phyloP scores from a whole-genome alignment of 2,113 vertebrate species.

The Heliornis fulica region DNA sequence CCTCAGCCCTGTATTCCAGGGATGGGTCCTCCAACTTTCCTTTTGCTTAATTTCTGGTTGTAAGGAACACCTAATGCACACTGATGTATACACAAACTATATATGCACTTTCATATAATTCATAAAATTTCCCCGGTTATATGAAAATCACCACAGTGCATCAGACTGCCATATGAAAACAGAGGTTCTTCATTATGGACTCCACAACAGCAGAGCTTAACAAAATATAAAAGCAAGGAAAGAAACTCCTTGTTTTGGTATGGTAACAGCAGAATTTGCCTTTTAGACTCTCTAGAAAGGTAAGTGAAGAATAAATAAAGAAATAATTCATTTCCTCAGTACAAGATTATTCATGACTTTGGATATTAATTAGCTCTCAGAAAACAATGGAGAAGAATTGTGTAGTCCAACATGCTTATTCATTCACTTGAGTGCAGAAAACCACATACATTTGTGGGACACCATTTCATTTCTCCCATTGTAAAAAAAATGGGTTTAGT shows the following conservation, averaged over 20 bases:
- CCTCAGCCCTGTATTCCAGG: not conserved
- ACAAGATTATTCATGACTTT: not conserved
- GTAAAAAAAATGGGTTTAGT: not conserved
- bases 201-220: not conserved
- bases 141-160: not conserved
- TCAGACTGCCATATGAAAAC: not conserved
- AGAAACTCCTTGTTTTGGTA: not conserved
- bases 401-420: not conserved
- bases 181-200: not conserved
- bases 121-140: not conserved
- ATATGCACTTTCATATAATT: not conserved
- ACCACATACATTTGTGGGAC: not conserved
- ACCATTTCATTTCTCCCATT: not conserved
- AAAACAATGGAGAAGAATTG: not conserved
- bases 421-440: not conserved
- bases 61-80: not conserved
- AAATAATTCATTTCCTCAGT: not conserved
- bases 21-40: not conserved
- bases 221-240: not conserved
- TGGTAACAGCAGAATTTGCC: not conserved
- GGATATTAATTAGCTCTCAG: not conserved
- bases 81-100: not conserved
- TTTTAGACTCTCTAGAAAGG: not conserved
- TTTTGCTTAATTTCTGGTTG: not conserved
- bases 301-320: not conserved